Conservation (phyloP, 1,140 invertebrate genomes). For the Papilio polyxenes region DNA sequence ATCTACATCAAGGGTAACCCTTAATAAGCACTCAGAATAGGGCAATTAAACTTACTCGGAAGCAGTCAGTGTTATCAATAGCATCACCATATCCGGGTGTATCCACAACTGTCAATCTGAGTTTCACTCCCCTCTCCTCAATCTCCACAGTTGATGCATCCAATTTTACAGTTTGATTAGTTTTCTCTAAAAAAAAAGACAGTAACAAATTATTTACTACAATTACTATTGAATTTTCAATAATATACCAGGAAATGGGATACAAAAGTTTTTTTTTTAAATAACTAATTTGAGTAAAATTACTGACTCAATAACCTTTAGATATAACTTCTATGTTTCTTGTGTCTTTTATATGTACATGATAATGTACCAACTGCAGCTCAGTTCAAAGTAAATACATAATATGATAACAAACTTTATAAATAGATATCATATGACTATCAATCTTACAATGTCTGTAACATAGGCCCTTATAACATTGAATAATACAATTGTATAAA, state of each 20-base stretch:
- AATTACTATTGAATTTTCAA: background rate
- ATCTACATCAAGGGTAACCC: too few species aligned
- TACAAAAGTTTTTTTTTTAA: too few species aligned
- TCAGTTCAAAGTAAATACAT: constrained; percentile 10
- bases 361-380: background rate
- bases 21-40: background rate
- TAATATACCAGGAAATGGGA: background rate
- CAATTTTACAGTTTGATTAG: constrained; percentile 93
- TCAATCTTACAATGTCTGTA: constrained; percentile 12
- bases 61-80: constrained; percentile 98
- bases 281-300: too few species aligned
- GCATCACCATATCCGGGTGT: constrained; percentile 99
- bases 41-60: constrained; percentile 80
- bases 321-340: background rate
- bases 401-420: constrained; percentile 11
- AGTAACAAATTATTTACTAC: background rate
- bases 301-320: too few species aligned
- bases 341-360: background rate
- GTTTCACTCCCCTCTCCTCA: constrained; percentile 94
- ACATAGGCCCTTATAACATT: background rate
- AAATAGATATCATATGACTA: constrained; percentile 26
- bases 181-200: constrained; percentile 85
- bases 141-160: constrained; percentile 97
- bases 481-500: too few species aligned
- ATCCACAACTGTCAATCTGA: constrained; percentile 95